These are phyloP conservation scores for Tylochromis polylepis DNA, from an alignment of 2,113 vertebrate species.

Conservation along the genomic window DNA sequence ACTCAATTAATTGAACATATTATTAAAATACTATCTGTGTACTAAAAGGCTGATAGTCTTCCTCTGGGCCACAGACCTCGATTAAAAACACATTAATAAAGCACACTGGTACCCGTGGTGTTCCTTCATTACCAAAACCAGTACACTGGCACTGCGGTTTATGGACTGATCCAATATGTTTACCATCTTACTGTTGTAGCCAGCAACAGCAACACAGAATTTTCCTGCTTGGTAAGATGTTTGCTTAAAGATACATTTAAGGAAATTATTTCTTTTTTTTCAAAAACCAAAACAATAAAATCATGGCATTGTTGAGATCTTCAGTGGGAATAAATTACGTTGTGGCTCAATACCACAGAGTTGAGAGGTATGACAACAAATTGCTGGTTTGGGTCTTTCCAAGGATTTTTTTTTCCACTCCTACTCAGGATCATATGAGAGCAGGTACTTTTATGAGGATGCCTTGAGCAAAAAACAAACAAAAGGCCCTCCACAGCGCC, in stretches of 20 bases:
- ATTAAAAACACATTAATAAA: conserved; percentile 22
- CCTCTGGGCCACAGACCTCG: neutral
- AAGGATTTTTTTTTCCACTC: neutral
- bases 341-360: neutral
- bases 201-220: neutral
- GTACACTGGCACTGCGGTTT: neutral
- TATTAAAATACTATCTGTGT: neutral
- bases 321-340: neutral
- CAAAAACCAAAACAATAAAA: neutral
- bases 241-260: neutral
- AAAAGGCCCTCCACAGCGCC: neutral
- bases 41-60: neutral
- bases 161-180: neutral
- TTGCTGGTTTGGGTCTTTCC: neutral
- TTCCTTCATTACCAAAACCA: neutral
- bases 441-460: neutral
- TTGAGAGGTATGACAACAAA: neutral
- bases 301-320: neutral
- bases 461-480: neutral
- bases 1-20: neutral
- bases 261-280: neutral
- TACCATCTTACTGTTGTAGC: neutral
- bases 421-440: neutral
- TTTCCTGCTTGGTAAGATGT: neutral
- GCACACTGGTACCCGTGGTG: neutral